phyloP scores from a whole-genome alignment of 2,888 invertebrate species.

The Melieria picta region DNA sequence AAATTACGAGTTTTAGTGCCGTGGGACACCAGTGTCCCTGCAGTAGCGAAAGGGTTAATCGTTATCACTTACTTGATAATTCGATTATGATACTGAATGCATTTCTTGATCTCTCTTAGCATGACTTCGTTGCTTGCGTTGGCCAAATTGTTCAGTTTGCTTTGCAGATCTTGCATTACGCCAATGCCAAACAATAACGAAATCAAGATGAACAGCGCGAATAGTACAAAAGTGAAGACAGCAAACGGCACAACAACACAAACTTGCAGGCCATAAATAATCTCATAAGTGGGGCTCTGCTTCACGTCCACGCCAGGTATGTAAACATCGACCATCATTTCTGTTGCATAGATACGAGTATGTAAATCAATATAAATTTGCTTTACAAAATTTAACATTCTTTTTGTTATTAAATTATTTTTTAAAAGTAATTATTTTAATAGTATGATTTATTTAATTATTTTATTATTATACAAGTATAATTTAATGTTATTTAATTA shows the following conservation, averaged over 20 bases:
- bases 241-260: constrained; percentile 39
- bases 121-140: constrained; percentile 31
- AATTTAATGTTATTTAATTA: too few species aligned
- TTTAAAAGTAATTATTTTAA: too few species aligned
- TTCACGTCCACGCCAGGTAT: constrained; percentile 37
- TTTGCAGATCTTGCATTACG: constrained; percentile 41
- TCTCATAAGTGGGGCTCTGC: constrained; percentile 45
- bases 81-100: constrained; percentile 44
- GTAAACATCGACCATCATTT: constrained; percentile 37
- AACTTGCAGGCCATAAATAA: constrained; percentile 40
- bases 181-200: constrained; percentile 48
- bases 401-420: too few species aligned
- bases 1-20: too few species aligned
- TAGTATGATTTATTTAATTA: too few species aligned
- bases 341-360: constrained; percentile 25
- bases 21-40: too few species aligned
- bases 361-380: neutral
- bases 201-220: constrained; percentile 45
- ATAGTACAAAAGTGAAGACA: constrained; percentile 43
- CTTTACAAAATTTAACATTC: too few species aligned
- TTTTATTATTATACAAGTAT: too few species aligned
- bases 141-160: constrained; percentile 39
- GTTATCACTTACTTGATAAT: constrained; percentile 45
- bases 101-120: constrained; percentile 36
- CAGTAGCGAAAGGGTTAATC: too few species aligned